Conservation (phyloP, 2,797 vertebrate genomes). For the Clarias platycephalus region DNA sequence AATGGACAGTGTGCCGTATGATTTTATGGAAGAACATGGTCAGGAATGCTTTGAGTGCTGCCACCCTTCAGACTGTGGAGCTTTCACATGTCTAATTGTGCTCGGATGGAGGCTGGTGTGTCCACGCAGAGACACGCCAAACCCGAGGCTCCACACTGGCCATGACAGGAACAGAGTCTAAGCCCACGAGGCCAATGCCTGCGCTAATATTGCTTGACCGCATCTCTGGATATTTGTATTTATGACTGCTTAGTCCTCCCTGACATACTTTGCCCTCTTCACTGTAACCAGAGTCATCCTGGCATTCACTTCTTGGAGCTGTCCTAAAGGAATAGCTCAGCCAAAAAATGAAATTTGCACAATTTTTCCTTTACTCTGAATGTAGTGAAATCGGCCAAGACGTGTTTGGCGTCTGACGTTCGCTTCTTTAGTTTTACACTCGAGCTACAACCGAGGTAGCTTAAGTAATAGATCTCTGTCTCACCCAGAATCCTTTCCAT, state of each 20-base stretch:
- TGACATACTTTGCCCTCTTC: constrained; percentile 31
- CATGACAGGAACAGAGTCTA: constrained; percentile 17
- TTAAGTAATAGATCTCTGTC: background rate
- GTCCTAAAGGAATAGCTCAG: constrained; percentile 4
- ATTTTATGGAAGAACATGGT: constrained; percentile 33
- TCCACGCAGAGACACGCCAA: constrained; percentile 30
- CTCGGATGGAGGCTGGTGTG: constrained; percentile 29
- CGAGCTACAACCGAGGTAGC: constrained; percentile 1
- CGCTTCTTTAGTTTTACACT: background rate
- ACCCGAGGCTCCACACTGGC: constrained; percentile 33
- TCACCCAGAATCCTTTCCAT: constrained; percentile 6
- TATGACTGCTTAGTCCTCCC: constrained; percentile 16
- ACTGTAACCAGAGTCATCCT: constrained; percentile 27
- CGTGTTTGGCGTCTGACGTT: constrained; percentile 6
- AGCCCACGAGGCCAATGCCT: background rate
- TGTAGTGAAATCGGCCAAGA: constrained; percentile 15
- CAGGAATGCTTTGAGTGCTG: constrained; percentile 3
- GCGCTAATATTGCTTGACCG: constrained; percentile 25
- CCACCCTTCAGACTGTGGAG: constrained; percentile 23
- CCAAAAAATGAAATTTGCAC: constrained; percentile 17
- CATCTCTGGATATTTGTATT: constrained; percentile 32
- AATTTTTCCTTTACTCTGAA: constrained; percentile 25
- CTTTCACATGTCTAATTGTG: constrained; percentile 20
- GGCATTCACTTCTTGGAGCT: constrained; percentile 7
- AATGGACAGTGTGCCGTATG: constrained; percentile 14